These are phyloP conservation scores for Lapara coniferarum DNA, from an alignment of 2,888 invertebrate genomes.

Conservation along the genomic window DNA sequence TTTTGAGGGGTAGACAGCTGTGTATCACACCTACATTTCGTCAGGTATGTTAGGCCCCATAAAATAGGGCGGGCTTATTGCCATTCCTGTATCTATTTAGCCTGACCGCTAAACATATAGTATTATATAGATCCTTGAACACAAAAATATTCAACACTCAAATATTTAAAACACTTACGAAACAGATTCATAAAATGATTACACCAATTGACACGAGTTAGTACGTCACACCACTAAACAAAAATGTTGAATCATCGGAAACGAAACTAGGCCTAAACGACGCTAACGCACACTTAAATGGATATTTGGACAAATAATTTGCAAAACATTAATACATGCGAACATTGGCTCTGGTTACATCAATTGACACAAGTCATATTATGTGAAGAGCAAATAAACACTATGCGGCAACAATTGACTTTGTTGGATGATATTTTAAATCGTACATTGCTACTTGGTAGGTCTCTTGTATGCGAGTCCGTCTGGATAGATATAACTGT, in stretches of 20 bases:
- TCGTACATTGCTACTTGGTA: background rate
- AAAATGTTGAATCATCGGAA: constrained; percentile 6
- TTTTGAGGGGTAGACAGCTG: too few species aligned
- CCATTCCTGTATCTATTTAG: too few species aligned
- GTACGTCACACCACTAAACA: background rate
- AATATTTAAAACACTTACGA: too few species aligned
- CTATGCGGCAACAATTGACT: background rate
- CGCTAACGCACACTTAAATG: background rate
- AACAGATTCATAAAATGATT: background rate
- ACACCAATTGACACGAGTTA: background rate
- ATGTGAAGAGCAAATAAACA: constrained; percentile 27
- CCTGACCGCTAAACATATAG: too few species aligned
- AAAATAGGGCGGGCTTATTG: too few species aligned
- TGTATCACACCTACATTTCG: too few species aligned
- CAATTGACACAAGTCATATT: constrained; percentile 45
- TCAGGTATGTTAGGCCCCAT: too few species aligned
- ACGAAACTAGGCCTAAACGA: constrained; percentile 26
- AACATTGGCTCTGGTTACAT: constrained; percentile 38
- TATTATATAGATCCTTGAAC: too few species aligned
- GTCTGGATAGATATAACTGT: too few species aligned
- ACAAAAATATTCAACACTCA: too few species aligned
- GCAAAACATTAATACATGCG: constrained; percentile 38
- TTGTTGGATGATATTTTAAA: background rate
- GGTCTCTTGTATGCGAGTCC: background rate
- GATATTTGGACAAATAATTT: constrained; percentile 11